phyloP scores from a whole-genome alignment of 1,140 invertebrate species.

The Arion vulgaris region DNA sequence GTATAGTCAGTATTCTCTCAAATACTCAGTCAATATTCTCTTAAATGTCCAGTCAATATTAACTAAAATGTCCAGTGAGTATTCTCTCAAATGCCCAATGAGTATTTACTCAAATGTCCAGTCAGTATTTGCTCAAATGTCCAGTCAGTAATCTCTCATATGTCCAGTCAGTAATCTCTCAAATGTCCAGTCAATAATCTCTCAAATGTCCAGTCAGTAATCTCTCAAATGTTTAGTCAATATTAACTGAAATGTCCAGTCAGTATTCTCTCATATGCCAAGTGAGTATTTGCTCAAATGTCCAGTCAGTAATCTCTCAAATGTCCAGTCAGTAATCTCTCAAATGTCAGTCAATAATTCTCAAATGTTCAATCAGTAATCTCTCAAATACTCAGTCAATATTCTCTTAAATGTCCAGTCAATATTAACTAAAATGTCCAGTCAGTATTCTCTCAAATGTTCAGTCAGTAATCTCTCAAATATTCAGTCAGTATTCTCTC shows the following conservation, averaged over 20 bases:
- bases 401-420: no score
- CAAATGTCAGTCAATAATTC: background rate
- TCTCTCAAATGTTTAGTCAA: background rate
- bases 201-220: background rate
- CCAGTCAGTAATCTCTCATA: background rate
- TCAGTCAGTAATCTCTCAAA: no score
- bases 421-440: no score
- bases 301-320: background rate
- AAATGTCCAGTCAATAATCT: background rate
- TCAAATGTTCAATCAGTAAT: no score
- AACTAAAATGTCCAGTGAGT: background rate
- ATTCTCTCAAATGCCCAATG: background rate
- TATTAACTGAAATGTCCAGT: background rate
- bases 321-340: background rate
- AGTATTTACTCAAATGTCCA: background rate
- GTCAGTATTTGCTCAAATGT: background rate
- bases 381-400: no score
- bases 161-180: background rate
- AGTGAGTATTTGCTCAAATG: background rate
- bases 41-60: background rate
- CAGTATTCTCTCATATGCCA: background rate
- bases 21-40: background rate
- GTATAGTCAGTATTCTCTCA: no score
- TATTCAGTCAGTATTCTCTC: no score
- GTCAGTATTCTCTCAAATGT: no score